Evolutionary conservation across 2,113 vertebrate genomes (phyloP).

Genomic region (Bos indicus): DNA sequence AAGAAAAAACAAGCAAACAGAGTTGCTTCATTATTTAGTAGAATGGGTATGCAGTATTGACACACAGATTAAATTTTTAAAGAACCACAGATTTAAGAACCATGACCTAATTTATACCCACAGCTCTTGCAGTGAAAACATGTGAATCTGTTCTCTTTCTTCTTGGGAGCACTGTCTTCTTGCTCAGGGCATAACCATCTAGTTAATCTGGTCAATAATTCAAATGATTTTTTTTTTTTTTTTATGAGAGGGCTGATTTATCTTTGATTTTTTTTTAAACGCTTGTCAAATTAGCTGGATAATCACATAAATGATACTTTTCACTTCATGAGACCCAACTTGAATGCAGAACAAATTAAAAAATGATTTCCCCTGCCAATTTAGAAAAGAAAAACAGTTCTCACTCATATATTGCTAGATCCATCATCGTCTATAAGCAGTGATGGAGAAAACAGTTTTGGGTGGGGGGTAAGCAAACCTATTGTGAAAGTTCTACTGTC

Average conservation of each 20-base stretch:
- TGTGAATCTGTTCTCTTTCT: neutral
- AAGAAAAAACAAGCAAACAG: neutral
- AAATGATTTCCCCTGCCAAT: conserved; percentile 20
- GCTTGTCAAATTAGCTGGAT: conserved; percentile 37
- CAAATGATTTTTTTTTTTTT: neutral
- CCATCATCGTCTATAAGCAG: conserved; percentile 40
- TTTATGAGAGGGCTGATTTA: conserved; percentile 16
- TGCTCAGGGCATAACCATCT: neutral
- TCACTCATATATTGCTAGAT: conserved; percentile 46
- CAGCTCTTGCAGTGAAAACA: neutral
- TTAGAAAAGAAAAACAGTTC: conserved; percentile 67
- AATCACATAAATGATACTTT: conserved; percentile 36
- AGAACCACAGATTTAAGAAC: neutral
- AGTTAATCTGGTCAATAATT: conserved; percentile 40
- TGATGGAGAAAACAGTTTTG: conserved; percentile 57
- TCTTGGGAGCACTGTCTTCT: neutral
- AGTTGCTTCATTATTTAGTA: neutral
- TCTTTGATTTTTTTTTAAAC: conserved; percentile 34
- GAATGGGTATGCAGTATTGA: neutral
- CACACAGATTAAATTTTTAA: neutral
- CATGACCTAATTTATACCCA: neutral
- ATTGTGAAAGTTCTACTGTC: conserved; percentile 39
- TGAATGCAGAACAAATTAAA: neutral
- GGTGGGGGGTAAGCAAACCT: neutral
- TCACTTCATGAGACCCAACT: neutral